Evolutionary conservation across 2,888 invertebrate species (phyloP).

Genomic region (Malachius bipustulatus): DNA sequence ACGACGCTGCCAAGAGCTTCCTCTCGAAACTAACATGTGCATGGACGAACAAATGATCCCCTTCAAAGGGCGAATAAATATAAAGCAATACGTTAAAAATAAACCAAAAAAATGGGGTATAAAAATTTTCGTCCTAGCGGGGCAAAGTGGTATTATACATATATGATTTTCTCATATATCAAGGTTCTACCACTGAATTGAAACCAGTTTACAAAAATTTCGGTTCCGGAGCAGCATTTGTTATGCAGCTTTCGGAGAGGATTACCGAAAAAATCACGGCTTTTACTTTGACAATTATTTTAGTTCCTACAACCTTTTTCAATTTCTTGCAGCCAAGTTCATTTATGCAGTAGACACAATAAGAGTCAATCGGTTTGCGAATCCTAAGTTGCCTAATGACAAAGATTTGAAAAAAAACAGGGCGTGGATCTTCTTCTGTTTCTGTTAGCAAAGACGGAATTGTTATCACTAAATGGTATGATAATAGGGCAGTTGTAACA

Average conservation of each 20-base stretch:
- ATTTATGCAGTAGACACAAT: neutral
- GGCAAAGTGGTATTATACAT: neutral
- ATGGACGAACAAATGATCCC: constrained; percentile 1
- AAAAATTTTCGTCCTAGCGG: neutral
- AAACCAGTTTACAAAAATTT: neutral
- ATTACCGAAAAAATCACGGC: constrained; percentile 3
- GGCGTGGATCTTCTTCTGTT: neutral
- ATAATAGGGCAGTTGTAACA: neutral
- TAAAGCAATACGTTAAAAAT: constrained; percentile 1
- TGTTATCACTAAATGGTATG: constrained; percentile 1
- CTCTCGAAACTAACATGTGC: neutral
- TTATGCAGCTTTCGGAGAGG: constrained; percentile 2
- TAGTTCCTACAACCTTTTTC: constrained; percentile 2
- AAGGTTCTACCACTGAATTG: constrained; percentile 3
- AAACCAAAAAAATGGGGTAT: neutral
- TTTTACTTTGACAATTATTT: constrained; percentile 2
- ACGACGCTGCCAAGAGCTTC: neutral
- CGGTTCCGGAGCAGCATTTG: constrained; percentile 2
- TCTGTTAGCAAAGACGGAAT: neutral
- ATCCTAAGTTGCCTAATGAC: constrained; percentile 2
- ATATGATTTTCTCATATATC: neutral
- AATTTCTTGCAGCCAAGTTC: constrained; percentile 1
- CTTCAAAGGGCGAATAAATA: constrained; percentile 1
- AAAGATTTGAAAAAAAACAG: constrained; percentile 2
- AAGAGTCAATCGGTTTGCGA: constrained; percentile 2